Conservation (phyloP, 1,140 invertebrate genomes). For the Zaprionus davidi region DNA sequence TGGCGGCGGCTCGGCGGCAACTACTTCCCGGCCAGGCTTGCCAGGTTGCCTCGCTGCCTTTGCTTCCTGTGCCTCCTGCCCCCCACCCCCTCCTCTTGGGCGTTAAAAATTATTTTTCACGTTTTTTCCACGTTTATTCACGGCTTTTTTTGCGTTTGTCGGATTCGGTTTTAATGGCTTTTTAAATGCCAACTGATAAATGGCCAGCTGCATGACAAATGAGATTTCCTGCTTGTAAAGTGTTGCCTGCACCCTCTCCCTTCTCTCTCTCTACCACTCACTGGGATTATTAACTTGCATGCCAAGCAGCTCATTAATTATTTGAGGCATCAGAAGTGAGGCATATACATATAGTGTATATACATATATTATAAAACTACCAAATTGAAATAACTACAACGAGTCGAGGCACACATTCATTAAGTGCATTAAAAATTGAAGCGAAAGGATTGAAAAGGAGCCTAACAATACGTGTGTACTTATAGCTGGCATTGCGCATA, state of each 20-base stretch:
- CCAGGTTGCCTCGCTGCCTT: conserved; percentile 46
- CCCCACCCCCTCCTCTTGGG: neutral
- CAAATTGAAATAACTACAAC: conserved; percentile 22
- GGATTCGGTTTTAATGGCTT: conserved; percentile 81
- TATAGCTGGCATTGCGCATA: conserved; percentile 52
- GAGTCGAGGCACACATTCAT: conserved; percentile 2
- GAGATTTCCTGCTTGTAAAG: conserved; percentile 71
- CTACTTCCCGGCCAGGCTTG: neutral
- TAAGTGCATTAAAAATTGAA: conserved; percentile 24
- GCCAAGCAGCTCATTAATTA: conserved; percentile 68
- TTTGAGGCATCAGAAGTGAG: conserved; percentile 54
- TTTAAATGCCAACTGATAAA: conserved; percentile 82
- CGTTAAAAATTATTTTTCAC: conserved; percentile 35
- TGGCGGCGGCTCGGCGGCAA: neutral
- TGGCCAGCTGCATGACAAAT: conserved; percentile 80
- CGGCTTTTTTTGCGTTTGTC: conserved; percentile 43
- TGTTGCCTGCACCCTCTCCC: conserved; percentile 25
- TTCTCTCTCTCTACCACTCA: neutral
- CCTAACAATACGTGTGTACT: conserved; percentile 13
- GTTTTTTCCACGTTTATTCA: conserved; percentile 17
- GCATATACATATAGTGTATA: neutral
- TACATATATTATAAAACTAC: conserved; percentile 4
- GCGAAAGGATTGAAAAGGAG: conserved; percentile 3
- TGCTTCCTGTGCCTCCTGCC: conserved; percentile 30
- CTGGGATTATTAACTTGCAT: conserved; percentile 66